Evolutionary conservation across 2,797 vertebrate genomes (phyloP).

Genomic region (Peromyscus nudipes): DNA sequence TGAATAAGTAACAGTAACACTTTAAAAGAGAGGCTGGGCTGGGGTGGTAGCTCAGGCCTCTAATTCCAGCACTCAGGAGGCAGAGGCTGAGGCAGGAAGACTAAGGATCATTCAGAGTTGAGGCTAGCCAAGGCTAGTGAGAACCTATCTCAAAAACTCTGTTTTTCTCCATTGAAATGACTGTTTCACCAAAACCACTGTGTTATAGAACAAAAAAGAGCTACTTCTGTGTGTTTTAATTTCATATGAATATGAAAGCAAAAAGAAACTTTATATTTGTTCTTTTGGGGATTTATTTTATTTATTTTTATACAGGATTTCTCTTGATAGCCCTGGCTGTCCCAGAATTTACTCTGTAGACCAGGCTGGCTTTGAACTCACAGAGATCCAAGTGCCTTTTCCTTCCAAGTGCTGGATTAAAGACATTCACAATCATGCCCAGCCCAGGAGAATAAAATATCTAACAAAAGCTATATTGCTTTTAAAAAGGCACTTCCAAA

Average conservation of each 20-base stretch:
- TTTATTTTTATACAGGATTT: not conserved
- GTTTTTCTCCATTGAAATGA: not conserved
- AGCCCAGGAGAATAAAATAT: not conserved
- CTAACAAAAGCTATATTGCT: not conserved
- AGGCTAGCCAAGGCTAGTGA: not conserved
- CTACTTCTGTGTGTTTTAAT: constrained; percentile 8
- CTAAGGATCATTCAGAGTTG: not conserved
- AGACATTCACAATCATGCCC: not conserved
- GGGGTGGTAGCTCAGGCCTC: too few species aligned
- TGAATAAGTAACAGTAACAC: constrained; percentile 8
- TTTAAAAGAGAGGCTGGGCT: not conserved
- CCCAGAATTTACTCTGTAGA: not conserved
- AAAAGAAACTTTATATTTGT: not conserved
- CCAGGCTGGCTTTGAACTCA: not conserved
- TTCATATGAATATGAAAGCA: not conserved
- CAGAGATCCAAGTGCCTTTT: not conserved
- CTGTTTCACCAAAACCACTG: not conserved
- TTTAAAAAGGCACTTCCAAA: constrained; percentile 49
- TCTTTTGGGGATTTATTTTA: not conserved
- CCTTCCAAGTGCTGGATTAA: not conserved
- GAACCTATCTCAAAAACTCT: not conserved
- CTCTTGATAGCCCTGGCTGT: not conserved
- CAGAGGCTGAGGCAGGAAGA: not conserved
- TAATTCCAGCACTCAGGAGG: not conserved
- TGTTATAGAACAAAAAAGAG: not conserved